Evolutionary conservation across 2,888 invertebrate genomes (phyloP).

Genomic region (Leucophenga montana): DNA sequence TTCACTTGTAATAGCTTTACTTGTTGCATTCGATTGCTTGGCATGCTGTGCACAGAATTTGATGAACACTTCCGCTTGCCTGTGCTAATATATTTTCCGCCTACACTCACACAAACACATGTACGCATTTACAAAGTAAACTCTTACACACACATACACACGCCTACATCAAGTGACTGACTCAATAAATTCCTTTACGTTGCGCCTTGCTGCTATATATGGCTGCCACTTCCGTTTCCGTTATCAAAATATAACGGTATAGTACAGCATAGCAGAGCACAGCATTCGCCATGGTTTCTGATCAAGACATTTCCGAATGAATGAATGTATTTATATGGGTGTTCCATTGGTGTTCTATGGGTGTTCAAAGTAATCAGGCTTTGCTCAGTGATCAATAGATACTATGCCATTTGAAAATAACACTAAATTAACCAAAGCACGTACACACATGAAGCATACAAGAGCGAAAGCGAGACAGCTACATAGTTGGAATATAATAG

Average conservation of each 20-base stretch:
- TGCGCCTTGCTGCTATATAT: not conserved
- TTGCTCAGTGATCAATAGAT: slow-evolving; percentile 20
- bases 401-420: slow-evolving; percentile 9
- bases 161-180: not conserved
- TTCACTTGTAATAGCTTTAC: not conserved
- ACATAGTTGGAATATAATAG: too few species aligned
- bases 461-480: not conserved
- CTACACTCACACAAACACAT: not conserved
- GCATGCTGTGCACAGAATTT: slow-evolving; percentile 3
- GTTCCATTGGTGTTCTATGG: not conserved
- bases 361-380: slow-evolving; percentile 17
- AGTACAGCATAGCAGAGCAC: not conserved
- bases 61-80: not conserved
- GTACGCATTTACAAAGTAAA: not conserved
- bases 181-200: not conserved
- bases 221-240: slow-evolving; percentile 13
- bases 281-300: slow-evolving; percentile 2
- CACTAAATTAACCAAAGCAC: slow-evolving; percentile 53
- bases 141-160: not conserved
- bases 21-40: slow-evolving; percentile 12
- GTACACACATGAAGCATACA: slow-evolving; percentile 36
- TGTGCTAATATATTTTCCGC: not conserved
- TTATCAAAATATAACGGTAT: not conserved
- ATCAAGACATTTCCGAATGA: slow-evolving; percentile 9
- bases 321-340: not conserved